Evolutionary conservation across 1,140 invertebrate species (phyloP).

Genomic region (Drosophila ohnishii): DNA sequence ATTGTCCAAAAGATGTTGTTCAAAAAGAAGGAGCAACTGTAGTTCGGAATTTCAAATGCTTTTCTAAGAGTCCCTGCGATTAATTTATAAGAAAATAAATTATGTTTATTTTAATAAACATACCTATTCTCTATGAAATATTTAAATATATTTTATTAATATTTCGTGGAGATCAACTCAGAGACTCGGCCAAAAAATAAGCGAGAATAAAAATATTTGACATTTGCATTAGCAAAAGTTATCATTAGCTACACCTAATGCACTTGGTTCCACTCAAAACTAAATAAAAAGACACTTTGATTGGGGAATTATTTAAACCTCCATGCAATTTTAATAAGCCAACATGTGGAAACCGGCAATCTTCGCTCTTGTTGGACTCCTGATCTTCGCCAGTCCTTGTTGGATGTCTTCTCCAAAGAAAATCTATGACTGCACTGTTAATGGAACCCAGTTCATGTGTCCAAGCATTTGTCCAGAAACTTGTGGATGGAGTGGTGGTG

Average conservation of each 20-base stretch:
- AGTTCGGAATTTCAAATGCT: neutral
- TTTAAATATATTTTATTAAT: no score
- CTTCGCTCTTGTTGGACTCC: neutral
- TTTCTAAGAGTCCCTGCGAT: neutral
- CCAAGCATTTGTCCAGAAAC: slow-evolving; percentile 7
- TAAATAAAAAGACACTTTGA: neutral
- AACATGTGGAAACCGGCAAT: neutral
- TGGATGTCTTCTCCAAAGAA: neutral
- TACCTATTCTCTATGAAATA: no score
- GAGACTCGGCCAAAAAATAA: no score
- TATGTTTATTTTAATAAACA: no score
- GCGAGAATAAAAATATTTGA: neutral
- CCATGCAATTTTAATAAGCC: no score
- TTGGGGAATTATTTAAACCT: no score
- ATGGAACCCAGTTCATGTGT: slow-evolving; percentile 4
- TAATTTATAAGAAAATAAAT: neutral
- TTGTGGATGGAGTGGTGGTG: neutral
- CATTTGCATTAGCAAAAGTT: no score
- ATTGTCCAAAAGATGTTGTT: slow-evolving; percentile 1
- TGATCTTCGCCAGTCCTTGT: no score
- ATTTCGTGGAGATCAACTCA: no score
- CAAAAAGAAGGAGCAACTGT: neutral
- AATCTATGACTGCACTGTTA: neutral
- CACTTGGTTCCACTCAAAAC: neutral
- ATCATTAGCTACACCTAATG: neutral